These are phyloP conservation scores for Mesoclemmys tuberculata DNA, from an alignment of 2,113 vertebrate species.

Conservation along the genomic window DNA sequence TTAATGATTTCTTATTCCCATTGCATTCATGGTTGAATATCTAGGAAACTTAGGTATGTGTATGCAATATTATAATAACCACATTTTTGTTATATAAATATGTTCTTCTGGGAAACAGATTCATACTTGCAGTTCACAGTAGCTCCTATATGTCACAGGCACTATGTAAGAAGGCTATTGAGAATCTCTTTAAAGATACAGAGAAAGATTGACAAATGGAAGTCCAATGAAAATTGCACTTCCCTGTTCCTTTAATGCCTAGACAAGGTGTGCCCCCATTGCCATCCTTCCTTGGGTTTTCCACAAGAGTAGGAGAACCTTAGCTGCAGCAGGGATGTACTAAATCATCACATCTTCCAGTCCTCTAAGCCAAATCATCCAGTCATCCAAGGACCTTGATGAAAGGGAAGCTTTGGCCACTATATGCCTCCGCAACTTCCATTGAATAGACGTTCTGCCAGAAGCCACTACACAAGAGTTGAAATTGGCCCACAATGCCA, in stretches of 20 bases:
- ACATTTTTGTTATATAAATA: background rate
- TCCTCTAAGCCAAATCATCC: background rate
- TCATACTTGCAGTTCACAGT: background rate
- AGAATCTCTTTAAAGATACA: background rate
- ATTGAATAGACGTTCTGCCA: background rate
- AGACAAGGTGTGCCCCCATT: background rate
- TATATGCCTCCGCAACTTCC: background rate
- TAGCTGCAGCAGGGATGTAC: background rate
- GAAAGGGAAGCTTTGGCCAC: background rate
- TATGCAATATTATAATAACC: background rate
- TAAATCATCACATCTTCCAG: background rate
- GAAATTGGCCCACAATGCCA: background rate
- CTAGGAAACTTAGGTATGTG: background rate
- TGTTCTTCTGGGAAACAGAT: background rate
- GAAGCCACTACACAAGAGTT: background rate
- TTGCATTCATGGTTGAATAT: background rate
- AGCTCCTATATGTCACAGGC: background rate
- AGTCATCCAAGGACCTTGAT: background rate
- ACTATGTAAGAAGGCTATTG: background rate
- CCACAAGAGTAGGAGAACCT: background rate
- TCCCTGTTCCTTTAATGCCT: background rate
- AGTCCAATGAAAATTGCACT: background rate
- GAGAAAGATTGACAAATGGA: background rate
- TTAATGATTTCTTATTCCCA: constrained; percentile 44
- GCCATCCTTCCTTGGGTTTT: background rate